Evolutionary conservation across 2,797 vertebrate species (phyloP).

Genomic region (Amniataba percoides): DNA sequence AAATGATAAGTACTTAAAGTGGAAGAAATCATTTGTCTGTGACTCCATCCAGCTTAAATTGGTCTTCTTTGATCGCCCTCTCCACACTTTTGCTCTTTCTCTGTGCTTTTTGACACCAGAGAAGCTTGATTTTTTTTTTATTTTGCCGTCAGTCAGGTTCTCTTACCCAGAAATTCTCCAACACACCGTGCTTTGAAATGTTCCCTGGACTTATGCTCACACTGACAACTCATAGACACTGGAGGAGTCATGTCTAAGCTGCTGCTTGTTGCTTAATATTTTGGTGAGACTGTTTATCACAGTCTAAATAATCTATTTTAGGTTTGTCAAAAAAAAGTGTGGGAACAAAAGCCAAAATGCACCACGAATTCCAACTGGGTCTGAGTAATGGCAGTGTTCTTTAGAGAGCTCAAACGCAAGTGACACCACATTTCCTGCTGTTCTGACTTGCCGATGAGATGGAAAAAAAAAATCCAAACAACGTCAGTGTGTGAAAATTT

Average conservation of each 20-base stretch:
- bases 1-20: conserved; percentile 60
- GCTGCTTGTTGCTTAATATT: conserved; percentile 31
- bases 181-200: conserved; percentile 26
- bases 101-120: conserved; percentile 49
- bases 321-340: conserved; percentile 27
- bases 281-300: conserved; percentile 45
- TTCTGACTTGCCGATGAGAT: conserved; percentile 40
- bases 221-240: conserved; percentile 31
- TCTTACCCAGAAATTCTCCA: conserved; percentile 6
- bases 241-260: conserved; percentile 23
- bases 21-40: conserved; percentile 64
- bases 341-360: conserved; percentile 49
- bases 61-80: conserved; percentile 61
- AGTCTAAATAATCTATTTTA: conserved; percentile 32
- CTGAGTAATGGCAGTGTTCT: neutral
- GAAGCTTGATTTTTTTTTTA: conserved; percentile 40
- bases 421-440: conserved; percentile 57
- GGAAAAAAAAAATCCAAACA: conserved; percentile 40
- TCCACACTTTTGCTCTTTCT: conserved; percentile 56
- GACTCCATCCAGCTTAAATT: conserved; percentile 57
- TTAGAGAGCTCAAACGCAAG: conserved; percentile 25
- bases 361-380: conserved; percentile 34
- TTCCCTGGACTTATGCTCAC: conserved; percentile 25
- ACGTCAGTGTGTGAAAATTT: conserved; percentile 54
- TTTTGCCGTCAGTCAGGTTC: conserved; percentile 28